Conservation (phyloP, 2,888 invertebrate species). For the Chloroclysta siterata region DNA sequence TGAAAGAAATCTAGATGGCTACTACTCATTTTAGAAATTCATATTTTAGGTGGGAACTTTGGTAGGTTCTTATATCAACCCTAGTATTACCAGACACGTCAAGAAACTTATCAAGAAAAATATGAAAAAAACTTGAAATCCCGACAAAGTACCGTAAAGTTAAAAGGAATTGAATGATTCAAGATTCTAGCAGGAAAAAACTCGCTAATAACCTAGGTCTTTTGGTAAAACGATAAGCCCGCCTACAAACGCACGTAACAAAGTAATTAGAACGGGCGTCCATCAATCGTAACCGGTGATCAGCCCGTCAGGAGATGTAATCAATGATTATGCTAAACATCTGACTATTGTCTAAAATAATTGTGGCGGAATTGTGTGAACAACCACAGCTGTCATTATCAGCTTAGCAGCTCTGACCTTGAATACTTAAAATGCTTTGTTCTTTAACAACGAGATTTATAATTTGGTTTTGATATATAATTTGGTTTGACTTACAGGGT, state of each 20-base stretch:
- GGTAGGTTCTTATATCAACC: too few species aligned
- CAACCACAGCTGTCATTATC: conserved; percentile 33
- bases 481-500: conserved; percentile 17
- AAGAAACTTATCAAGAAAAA: too few species aligned
- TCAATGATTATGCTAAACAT: conserved; percentile 29
- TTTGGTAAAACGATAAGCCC: neutral
- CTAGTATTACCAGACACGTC: too few species aligned
- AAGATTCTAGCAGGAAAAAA: too few species aligned
- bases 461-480: conserved; percentile 12
- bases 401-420: conserved; percentile 39
- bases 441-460: conserved; percentile 24
- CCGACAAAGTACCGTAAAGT: too few species aligned
- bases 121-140: too few species aligned
- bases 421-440: conserved; percentile 44
- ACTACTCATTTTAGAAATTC: neutral
- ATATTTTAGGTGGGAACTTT: too few species aligned
- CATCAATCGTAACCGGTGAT: conserved; percentile 44
- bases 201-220: neutral
- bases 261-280: conserved; percentile 24
- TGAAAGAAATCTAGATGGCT: neutral
- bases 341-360: conserved; percentile 50
- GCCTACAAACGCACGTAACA: conserved; percentile 1
- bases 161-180: too few species aligned
- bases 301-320: conserved; percentile 48
- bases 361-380: conserved; percentile 40